phyloP scores from a whole-genome alignment of 2,888 invertebrate species.

The Bombylius discolor region DNA sequence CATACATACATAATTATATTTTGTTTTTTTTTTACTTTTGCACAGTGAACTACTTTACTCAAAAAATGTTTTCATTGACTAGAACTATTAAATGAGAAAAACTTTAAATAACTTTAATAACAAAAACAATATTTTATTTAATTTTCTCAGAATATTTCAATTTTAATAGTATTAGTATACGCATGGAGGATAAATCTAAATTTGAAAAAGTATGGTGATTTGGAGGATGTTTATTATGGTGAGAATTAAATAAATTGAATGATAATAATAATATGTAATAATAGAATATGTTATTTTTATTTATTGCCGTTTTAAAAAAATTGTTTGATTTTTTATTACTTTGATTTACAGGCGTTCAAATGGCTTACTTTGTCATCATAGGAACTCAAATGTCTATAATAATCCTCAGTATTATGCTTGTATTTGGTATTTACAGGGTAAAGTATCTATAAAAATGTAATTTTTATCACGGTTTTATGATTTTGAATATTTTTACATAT shows the following conservation, averaged over 20 bases:
- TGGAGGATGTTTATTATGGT: constrained; percentile 69
- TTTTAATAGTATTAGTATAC: constrained; percentile 58
- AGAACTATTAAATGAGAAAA: too few species aligned
- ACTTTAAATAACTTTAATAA: neutral
- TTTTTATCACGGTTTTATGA: neutral
- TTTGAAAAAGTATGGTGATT: constrained; percentile 51
- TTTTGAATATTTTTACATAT: constrained; percentile 6
- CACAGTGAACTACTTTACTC: too few species aligned
- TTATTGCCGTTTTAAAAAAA: too few species aligned
- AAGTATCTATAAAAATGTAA: constrained; percentile 24
- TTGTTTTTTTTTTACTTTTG: too few species aligned
- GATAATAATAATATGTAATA: too few species aligned
- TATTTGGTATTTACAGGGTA: constrained; percentile 65
- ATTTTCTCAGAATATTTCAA: constrained; percentile 60
- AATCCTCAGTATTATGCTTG: constrained; percentile 53
- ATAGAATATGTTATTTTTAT: too few species aligned
- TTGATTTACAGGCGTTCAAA: constrained; percentile 61
- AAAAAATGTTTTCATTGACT: too few species aligned
- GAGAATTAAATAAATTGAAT: constrained; percentile 18
- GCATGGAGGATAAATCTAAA: constrained; percentile 64
- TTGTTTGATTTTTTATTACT: constrained; percentile 12
- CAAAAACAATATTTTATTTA: constrained; percentile 12
- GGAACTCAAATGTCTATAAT: constrained; percentile 69
- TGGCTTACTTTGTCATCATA: constrained; percentile 65
- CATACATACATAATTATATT: too few species aligned